Evolutionary conservation across 1,140 invertebrate species (phyloP).

Genomic region (Drosophila varians): DNA sequence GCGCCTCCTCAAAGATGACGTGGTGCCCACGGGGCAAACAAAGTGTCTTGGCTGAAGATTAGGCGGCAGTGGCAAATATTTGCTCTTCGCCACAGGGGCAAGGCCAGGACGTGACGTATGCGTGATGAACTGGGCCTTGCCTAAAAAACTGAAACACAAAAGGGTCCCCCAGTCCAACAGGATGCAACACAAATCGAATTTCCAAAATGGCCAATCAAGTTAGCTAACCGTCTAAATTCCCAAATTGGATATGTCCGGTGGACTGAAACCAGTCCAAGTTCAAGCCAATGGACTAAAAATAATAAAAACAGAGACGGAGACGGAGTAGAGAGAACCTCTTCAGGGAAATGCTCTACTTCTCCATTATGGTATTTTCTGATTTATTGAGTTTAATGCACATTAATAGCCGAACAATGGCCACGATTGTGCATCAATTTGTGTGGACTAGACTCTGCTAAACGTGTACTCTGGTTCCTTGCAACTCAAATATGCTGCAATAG

Average conservation of each 20-base stretch:
- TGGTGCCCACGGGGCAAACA: neutral
- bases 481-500: constrained; percentile 7
- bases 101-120: constrained; percentile 26
- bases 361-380: constrained; percentile 5
- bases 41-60: constrained; percentile 6
- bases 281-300: neutral
- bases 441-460: neutral
- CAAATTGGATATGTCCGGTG: constrained; percentile 18
- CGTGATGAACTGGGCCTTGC: neutral
- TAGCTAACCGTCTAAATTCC: constrained; percentile 13
- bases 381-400: constrained; percentile 58
- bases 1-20: neutral
- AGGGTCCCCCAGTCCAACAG: constrained; percentile 1
- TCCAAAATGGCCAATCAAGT: constrained; percentile 15
- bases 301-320: neutral
- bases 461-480: neutral
- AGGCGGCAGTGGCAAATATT: constrained; percentile 4
- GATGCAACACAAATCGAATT: constrained; percentile 22
- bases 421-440: constrained; percentile 28
- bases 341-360: neutral
- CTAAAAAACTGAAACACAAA: neutral
- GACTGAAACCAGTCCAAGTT: neutral
- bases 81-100: neutral
- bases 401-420: constrained; percentile 48
- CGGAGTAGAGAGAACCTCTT: neutral